A percentile compares a stretch with the other conserved stretches of the same genome.
phyloP scores from a whole-genome alignment of 2,888 invertebrate genomes.

The Aphodius sticticus region DNA sequence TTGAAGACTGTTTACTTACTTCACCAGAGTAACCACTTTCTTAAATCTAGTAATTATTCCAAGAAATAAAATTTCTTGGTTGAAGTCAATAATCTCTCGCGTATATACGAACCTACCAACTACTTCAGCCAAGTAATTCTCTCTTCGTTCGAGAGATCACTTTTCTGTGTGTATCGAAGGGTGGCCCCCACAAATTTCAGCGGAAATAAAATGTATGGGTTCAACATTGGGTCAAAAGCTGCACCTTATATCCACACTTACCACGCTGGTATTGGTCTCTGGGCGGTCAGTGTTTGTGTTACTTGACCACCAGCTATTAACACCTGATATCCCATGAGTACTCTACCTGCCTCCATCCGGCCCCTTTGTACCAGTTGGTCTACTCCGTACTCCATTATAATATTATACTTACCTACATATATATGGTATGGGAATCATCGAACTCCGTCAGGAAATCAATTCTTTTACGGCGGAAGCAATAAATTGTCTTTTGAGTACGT shows the following conservation, averaged over 20 bases:
- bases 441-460: not conserved
- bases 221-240: too few species aligned
- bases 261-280: not conserved
- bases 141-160: too few species aligned
- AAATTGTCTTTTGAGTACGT: not conserved
- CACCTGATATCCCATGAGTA: not conserved
- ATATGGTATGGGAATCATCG: not conserved
- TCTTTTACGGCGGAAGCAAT: not conserved
- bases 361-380: not conserved
- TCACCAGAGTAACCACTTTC: too few species aligned
- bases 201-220: too few species aligned
- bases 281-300: not conserved
- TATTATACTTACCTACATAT: not conserved
- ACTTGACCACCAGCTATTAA: not conserved
- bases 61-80: too few species aligned
- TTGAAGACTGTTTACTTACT: too few species aligned
- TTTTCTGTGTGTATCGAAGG: too few species aligned
- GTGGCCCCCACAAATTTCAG: too few species aligned
- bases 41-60: too few species aligned
- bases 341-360: not conserved
- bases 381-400: not conserved
- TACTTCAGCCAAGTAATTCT: too few species aligned
- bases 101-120: too few species aligned
- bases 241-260: not conserved
- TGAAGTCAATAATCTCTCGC: too few species aligned